A percentile compares a stretch with the other conserved stretches of the same genome.
Conservation (phyloP, 2,888 invertebrate species). For the Amiota minor region DNA sequence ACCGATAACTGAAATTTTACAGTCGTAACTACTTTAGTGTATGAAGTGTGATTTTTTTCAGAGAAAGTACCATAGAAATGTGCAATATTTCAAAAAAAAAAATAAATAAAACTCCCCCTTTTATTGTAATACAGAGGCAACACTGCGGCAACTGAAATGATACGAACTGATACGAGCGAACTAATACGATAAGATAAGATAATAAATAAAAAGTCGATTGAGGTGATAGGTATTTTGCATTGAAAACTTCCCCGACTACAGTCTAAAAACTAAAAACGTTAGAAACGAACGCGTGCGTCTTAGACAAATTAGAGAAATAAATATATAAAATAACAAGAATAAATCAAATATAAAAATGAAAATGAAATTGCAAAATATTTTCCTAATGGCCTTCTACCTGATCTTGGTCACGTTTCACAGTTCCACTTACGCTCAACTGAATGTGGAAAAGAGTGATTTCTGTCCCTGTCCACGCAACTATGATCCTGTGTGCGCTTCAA, state of each 20-base stretch:
- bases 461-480: constrained; percentile 67
- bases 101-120: constrained; percentile 1
- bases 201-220: not conserved
- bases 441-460: not conserved
- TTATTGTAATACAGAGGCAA: not conserved
- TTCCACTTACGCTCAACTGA: constrained; percentile 35
- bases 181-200: constrained; percentile 53
- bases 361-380: constrained; percentile 55
- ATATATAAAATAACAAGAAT: not conserved
- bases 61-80: constrained; percentile 15
- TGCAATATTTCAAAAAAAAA: not conserved
- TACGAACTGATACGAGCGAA: not conserved
- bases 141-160: not conserved
- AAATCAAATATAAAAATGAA: constrained; percentile 15
- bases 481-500: constrained; percentile 64
- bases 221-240: not conserved
- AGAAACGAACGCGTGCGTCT: constrained; percentile 45
- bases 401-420: constrained; percentile 45
- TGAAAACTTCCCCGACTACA: not conserved
- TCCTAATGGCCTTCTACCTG: constrained; percentile 43
- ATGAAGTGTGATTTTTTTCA: constrained; percentile 13
- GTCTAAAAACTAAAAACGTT: constrained; percentile 42
- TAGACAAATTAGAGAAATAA: not conserved
- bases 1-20: too few species aligned
- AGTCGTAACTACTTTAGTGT: not conserved